Percentiles rank a stretch among this genome's conserved stretches.
Conservation (phyloP, 2,113 vertebrate species). For the Aphyosemion australe region DNA sequence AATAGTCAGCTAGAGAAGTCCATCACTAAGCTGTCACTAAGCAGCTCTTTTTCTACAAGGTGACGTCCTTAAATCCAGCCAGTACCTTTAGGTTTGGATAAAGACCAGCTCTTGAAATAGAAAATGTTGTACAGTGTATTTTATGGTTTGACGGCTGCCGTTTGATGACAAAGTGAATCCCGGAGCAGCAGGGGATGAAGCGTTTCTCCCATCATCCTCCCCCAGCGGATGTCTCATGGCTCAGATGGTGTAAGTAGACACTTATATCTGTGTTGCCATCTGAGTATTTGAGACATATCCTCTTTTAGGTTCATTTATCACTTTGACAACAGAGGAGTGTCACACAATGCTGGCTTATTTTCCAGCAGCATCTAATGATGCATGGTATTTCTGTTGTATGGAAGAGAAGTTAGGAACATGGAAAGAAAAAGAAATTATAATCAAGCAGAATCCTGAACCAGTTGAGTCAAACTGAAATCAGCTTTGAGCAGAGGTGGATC, state of each 20-base stretch:
- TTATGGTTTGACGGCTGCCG: slow-evolving; percentile 15
- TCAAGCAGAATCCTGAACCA: neutral
- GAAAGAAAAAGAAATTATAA: neutral
- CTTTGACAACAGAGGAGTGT: neutral
- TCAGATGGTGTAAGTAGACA: slow-evolving; percentile 1
- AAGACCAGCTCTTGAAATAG: no score
- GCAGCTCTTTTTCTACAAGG: no score
- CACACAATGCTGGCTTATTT: neutral
- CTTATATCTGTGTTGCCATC: neutral
- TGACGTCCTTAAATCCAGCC: neutral
- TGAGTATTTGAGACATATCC: neutral
- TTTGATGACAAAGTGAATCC: slow-evolving; percentile 21
- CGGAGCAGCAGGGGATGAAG: slow-evolving; percentile 36
- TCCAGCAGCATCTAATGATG: neutral
- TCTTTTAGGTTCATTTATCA: slow-evolving; percentile 5
- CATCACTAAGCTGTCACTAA: no score
- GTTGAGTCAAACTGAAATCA: neutral
- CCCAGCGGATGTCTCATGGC: slow-evolving; percentile 30
- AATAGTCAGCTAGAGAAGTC: no score
- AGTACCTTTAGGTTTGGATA: no score
- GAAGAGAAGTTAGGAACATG: neutral
- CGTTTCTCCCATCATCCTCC: slow-evolving; percentile 11
- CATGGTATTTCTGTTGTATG: no score
- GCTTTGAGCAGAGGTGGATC: neutral
- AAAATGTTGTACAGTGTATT: neutral